Evolutionary conservation across 2,113 vertebrate species (phyloP).

Genomic region (Hiodon tergisus): DNA sequence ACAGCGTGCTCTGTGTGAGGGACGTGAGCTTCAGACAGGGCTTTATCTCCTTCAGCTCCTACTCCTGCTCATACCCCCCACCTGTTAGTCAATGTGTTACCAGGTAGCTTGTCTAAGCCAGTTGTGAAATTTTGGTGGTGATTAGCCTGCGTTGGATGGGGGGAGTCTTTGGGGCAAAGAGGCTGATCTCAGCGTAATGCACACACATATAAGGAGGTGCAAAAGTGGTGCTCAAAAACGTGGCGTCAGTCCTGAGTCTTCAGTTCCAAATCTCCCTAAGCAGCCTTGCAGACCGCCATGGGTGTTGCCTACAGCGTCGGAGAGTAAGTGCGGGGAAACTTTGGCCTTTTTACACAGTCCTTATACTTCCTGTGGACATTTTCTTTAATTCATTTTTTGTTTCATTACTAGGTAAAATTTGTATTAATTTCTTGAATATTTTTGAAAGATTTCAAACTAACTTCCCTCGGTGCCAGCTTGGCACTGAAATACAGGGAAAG

Average conservation of each 20-base stretch:
- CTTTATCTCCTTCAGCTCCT: background rate
- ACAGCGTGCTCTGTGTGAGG: background rate
- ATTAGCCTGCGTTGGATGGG: constrained; percentile 17
- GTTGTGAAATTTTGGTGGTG: constrained; percentile 45
- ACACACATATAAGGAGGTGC: constrained; percentile 36
- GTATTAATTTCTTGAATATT: no score
- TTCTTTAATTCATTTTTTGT: no score
- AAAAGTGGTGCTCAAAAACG: constrained; percentile 23
- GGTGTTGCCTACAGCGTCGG: constrained; percentile 64
- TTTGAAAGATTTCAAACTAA: no score
- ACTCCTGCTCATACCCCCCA: background rate
- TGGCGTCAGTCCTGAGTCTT: constrained; percentile 30
- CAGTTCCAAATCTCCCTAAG: background rate
- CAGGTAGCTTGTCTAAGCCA: constrained; percentile 33
- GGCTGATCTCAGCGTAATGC: constrained; percentile 42
- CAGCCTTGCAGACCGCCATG: constrained; percentile 47
- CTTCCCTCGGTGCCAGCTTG: no score
- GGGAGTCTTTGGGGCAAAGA: constrained; percentile 34
- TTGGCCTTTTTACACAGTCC: no score
- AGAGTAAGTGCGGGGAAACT: constrained; percentile 61
- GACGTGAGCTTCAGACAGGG: background rate
- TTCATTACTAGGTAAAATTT: no score
- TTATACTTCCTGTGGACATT: background rate
- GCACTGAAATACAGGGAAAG: no score
- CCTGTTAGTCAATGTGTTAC: constrained; percentile 51